Conservation (phyloP, 1,140 invertebrate species). For the Drosophila nannoptera region DNA sequence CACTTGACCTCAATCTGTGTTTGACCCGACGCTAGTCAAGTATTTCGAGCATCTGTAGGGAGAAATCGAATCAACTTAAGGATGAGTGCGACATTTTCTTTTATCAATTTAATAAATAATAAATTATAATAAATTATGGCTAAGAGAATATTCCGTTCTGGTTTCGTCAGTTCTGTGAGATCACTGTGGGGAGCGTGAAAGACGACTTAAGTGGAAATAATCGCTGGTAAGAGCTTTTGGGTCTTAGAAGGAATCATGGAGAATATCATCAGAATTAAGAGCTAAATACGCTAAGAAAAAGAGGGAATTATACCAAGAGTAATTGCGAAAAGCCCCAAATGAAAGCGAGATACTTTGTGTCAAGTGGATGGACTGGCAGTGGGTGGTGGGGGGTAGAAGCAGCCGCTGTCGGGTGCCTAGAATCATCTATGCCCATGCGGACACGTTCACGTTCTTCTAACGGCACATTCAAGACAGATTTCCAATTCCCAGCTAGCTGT, state of each 20-base stretch:
- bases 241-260: too few species aligned
- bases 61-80: neutral
- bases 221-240: too few species aligned
- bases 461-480: constrained; percentile 22
- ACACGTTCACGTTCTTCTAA: constrained; percentile 22
- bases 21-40: constrained; percentile 35
- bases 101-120: too few species aligned
- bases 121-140: too few species aligned
- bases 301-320: constrained; percentile 17
- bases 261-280: too few species aligned
- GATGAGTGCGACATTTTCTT: neutral
- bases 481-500: constrained; percentile 7
- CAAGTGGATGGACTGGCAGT: constrained; percentile 21
- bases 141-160: too few species aligned
- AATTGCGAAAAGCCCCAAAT: neutral
- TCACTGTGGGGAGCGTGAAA: too few species aligned
- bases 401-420: constrained; percentile 10
- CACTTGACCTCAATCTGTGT: constrained; percentile 22
- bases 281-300: neutral
- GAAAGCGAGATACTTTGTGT: constrained; percentile 11
- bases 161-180: too few species aligned
- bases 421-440: constrained; percentile 23
- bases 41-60: constrained; percentile 40
- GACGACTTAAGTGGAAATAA: too few species aligned
- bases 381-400: neutral